Percentiles rank a stretch among this genome's conserved stretches.
Evolutionary conservation across 2,888 invertebrate genomes (phyloP).

Genomic region (Tenthredo amoena): DNA sequence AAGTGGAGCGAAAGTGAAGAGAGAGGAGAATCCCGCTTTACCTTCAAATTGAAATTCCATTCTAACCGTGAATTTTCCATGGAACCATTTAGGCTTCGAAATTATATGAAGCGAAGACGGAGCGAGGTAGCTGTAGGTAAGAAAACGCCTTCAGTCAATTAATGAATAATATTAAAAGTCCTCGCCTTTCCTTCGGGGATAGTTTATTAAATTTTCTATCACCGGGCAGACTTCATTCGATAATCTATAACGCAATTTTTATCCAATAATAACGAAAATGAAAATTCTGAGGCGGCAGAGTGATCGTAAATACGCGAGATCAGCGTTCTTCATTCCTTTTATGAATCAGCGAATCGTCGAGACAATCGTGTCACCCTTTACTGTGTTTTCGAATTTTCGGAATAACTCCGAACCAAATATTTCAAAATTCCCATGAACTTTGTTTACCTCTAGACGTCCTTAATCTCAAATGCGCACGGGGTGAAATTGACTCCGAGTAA

Average conservation of each 20-base stretch:
- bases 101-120: background rate
- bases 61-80: conserved; percentile 9
- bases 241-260: conserved; percentile 38
- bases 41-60: background rate
- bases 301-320: too few species aligned
- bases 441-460: too few species aligned
- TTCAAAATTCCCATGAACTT: too few species aligned
- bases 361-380: background rate
- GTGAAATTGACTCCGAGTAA: too few species aligned
- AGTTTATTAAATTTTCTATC: conserved; percentile 40
- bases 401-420: too few species aligned
- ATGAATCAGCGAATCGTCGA: too few species aligned
- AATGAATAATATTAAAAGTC: conserved; percentile 21
- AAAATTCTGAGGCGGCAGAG: background rate
- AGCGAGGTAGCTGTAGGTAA: background rate
- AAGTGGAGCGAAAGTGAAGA: conserved; percentile 8
- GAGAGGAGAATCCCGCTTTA: background rate
- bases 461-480: too few species aligned
- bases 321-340: too few species aligned
- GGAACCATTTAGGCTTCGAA: background rate
- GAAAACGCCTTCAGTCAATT: conserved; percentile 9
- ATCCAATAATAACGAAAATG: background rate
- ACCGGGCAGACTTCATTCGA: background rate
- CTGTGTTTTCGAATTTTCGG: background rate
- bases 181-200: background rate